These are phyloP conservation scores for Cyprinus carpio DNA, from an alignment of 2,113 vertebrate genomes.

Conservation along the genomic window DNA sequence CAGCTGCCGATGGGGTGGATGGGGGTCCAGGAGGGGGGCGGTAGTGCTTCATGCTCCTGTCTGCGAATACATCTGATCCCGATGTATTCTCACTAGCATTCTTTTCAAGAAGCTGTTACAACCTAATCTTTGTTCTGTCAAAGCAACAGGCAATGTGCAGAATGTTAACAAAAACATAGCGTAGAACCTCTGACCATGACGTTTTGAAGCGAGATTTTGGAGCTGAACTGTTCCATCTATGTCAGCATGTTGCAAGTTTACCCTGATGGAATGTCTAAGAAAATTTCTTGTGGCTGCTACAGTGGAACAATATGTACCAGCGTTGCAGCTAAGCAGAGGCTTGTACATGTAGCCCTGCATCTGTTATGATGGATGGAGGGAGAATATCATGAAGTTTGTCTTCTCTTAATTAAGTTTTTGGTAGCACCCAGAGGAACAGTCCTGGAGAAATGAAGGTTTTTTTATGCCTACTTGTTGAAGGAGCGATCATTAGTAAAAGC, in stretches of 20 bases:
- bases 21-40: slow-evolving; percentile 16
- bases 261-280: neutral
- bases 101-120: slow-evolving; percentile 25
- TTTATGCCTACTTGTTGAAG: slow-evolving; percentile 74
- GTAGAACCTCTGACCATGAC: neutral
- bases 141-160: slow-evolving; percentile 20
- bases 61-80: slow-evolving; percentile 23
- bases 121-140: slow-evolving; percentile 27
- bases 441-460: slow-evolving; percentile 32
- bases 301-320: slow-evolving; percentile 16
- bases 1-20: slow-evolving; percentile 60
- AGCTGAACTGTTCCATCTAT: neutral
- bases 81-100: slow-evolving; percentile 34
- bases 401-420: slow-evolving; percentile 59
- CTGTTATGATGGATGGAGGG: slow-evolving; percentile 50
- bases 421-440: slow-evolving; percentile 44
- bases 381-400: slow-evolving; percentile 50
- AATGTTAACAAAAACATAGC: neutral
- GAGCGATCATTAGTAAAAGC: slow-evolving; percentile 84
- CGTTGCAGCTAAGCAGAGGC: slow-evolving; percentile 34
- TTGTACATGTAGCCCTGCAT: slow-evolving; percentile 55
- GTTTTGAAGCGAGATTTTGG: neutral
- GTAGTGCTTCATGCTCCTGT: slow-evolving; percentile 37
- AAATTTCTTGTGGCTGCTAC: slow-evolving; percentile 23
- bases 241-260: neutral